phyloP scores from a whole-genome alignment of 2,797 vertebrate genomes.

The Petrocephalus schoutedeni region DNA sequence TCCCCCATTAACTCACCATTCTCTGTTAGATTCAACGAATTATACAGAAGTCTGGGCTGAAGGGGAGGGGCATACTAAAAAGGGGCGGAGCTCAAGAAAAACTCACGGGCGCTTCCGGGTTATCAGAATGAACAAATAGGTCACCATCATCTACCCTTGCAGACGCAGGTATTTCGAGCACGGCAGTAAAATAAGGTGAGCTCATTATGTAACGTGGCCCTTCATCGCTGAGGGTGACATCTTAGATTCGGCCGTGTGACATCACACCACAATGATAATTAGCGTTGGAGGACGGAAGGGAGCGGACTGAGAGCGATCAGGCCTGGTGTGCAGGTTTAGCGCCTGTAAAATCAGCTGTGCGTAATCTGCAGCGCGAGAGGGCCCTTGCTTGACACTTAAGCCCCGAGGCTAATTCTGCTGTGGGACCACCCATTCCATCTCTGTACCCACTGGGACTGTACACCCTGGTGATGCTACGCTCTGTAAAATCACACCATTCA shows the following conservation, averaged over 20 bases:
- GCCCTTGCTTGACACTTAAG: background rate
- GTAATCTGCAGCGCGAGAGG: background rate
- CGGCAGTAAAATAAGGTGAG: background rate
- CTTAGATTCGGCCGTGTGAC: background rate
- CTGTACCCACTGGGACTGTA: background rate
- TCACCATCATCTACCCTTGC: background rate
- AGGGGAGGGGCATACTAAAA: background rate
- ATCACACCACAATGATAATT: background rate
- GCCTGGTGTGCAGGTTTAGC: background rate
- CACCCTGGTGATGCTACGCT: background rate
- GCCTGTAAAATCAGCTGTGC: background rate
- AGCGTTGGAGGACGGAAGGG: background rate
- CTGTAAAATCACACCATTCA: background rate
- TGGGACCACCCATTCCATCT: background rate
- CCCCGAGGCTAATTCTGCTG: background rate
- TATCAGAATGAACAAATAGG: background rate
- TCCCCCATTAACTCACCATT: constrained; percentile 7
- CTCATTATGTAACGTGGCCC: background rate
- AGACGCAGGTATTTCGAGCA: background rate
- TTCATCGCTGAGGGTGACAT: background rate
- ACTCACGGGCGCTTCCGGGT: background rate
- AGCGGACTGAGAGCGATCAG: background rate
- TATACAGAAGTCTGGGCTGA: background rate
- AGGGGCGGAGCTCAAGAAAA: background rate
- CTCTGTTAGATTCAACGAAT: background rate